Conservation (phyloP, 2,888 invertebrate genomes). For the Stenodema calcarata region DNA sequence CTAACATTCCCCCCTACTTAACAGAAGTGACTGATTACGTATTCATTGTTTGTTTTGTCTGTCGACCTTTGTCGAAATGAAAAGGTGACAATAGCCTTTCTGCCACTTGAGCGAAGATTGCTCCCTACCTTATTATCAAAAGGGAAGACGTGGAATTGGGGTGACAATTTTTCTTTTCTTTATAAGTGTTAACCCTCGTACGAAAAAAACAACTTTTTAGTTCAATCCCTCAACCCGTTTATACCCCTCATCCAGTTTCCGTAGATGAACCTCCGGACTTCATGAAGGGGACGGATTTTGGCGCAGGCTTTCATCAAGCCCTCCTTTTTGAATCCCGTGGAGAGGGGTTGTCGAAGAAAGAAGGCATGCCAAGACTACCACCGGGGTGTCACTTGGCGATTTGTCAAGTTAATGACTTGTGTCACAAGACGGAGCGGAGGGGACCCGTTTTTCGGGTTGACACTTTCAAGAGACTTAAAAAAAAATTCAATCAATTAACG, state of each 20-base stretch:
- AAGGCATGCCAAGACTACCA: background rate
- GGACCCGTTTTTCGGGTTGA: constrained; percentile 19
- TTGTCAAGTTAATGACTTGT: constrained; percentile 44
- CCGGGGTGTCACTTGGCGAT: constrained; percentile 40
- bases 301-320: background rate
- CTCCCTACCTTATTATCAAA: background rate
- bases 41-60: constrained; percentile 45
- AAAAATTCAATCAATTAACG: constrained; percentile 41
- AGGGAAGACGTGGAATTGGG: background rate
- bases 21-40: constrained; percentile 38
- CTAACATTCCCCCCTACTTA: constrained; percentile 6
- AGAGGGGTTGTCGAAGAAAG: background rate
- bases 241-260: background rate
- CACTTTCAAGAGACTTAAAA: background rate
- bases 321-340: background rate
- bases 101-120: constrained; percentile 1
- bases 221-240: constrained; percentile 26
- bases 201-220: background rate
- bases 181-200: background rate
- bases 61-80: background rate
- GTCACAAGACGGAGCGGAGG: background rate
- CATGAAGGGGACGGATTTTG: constrained; percentile 11
- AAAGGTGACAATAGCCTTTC: constrained; percentile 19
- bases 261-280: constrained; percentile 18
- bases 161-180: constrained; percentile 16